These are phyloP conservation scores for Microctonus aethiopoides DNA, from an alignment of 2,888 invertebrate genomes.

Conservation along the genomic window DNA sequence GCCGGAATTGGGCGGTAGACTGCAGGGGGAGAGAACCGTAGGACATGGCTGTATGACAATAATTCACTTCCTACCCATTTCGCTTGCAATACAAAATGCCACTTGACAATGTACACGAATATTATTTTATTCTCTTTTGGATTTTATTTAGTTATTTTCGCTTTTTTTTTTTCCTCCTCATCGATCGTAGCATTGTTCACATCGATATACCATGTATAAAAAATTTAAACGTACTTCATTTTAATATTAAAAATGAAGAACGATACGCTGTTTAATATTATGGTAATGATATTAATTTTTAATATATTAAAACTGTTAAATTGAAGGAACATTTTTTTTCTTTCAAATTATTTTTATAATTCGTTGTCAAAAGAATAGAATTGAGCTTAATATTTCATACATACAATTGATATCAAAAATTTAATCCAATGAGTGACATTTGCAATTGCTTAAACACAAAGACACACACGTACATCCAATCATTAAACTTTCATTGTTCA, in stretches of 20 bases:
- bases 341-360: background rate
- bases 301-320: background rate
- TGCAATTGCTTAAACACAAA: background rate
- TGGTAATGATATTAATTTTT: background rate
- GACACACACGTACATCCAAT: constrained; percentile 17
- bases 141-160: constrained; percentile 1
- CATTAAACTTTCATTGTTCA: constrained; percentile 34
- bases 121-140: constrained; percentile 37
- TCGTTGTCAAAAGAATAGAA: background rate
- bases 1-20: constrained; percentile 1
- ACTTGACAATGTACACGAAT: constrained; percentile 54
- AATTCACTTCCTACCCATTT: constrained; percentile 63
- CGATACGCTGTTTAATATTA: background rate
- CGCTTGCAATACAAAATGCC: constrained; percentile 55
- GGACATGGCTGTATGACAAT: constrained; percentile 48
- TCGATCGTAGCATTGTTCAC: constrained; percentile 36
- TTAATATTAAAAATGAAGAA: too few relatives aligned
- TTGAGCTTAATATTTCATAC: background rate
- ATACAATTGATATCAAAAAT: background rate
- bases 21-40: background rate
- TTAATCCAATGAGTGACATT: background rate
- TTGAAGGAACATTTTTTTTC: background rate
- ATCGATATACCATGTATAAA: constrained; percentile 8
- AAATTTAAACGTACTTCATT: background rate
- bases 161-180: constrained; percentile 37